A percentile compares a stretch with the other conserved stretches of the same genome.
phyloP scores from a whole-genome alignment of 2,888 invertebrate species.

The Chalcis sispes region DNA sequence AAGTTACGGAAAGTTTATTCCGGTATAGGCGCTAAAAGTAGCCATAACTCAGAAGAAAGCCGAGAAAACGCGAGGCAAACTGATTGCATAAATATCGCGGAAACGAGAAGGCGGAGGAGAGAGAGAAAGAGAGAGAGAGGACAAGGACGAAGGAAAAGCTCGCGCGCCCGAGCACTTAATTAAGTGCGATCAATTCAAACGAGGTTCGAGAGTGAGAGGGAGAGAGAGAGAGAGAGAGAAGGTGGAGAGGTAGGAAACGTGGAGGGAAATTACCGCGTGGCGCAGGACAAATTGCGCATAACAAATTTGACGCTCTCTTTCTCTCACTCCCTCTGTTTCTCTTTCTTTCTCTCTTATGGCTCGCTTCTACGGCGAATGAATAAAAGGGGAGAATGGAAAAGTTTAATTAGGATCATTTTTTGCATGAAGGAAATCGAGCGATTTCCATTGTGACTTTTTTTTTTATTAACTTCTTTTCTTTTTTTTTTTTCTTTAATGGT shows the following conservation, averaged over 20 bases:
- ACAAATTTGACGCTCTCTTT: conserved; percentile 50
- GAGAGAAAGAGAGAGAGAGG: background rate
- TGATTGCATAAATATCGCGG: conserved; percentile 46
- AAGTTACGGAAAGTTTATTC: background rate
- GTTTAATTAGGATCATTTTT: conserved; percentile 50
- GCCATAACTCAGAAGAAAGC: too few relatives aligned
- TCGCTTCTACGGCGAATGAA: too few relatives aligned
- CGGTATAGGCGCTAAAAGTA: too few relatives aligned
- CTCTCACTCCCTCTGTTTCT: conserved; percentile 8
- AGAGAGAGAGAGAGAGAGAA: too few relatives aligned
- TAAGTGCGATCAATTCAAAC: conserved; percentile 55
- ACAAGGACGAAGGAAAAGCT: conserved; percentile 49
- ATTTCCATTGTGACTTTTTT: too few relatives aligned
- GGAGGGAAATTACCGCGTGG: conserved; percentile 43
- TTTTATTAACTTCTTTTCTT: too few relatives aligned
- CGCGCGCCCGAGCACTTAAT: conserved; percentile 46
- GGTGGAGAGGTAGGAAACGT: background rate
- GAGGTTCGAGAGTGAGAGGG: background rate
- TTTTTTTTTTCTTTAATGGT: conserved; percentile 17
- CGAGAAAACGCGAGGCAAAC: too few relatives aligned
- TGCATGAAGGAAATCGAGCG: conserved; percentile 19
- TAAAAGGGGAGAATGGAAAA: conserved; percentile 29
- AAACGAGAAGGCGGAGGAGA: background rate
- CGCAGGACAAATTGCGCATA: conserved; percentile 48
- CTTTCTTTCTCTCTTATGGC: too few relatives aligned